phyloP scores from a whole-genome alignment of 2,113 vertebrate genomes.

The Bos indicus region DNA sequence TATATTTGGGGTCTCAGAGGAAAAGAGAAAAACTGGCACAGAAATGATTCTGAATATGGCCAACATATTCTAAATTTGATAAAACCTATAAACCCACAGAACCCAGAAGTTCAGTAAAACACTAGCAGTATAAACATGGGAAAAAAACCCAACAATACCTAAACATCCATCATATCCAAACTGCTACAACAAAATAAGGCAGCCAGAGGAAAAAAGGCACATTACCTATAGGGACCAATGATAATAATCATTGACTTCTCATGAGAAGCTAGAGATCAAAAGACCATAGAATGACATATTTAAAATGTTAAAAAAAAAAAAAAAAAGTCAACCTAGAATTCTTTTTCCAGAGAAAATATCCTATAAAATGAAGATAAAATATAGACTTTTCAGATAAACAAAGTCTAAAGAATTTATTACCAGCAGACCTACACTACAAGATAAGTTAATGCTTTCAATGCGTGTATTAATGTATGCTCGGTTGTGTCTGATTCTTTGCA shows the following conservation, averaged over 20 bases:
- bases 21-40: background rate
- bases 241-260: background rate
- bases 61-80: background rate
- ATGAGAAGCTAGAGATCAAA: background rate
- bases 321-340: background rate
- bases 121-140: background rate
- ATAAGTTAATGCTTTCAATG: background rate
- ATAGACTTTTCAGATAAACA: background rate
- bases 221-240: background rate
- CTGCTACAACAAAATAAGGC: background rate
- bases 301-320: background rate
- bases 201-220: background rate
- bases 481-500: background rate
- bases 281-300: background rate
- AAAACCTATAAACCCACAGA: background rate
- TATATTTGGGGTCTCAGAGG: background rate
- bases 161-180: background rate
- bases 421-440: background rate
- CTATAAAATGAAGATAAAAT: background rate
- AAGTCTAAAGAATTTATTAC: background rate
- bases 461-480: background rate
- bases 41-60: background rate
- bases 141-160: background rate
- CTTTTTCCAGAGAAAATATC: background rate
- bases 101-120: background rate